Evolutionary conservation across 2,888 invertebrate genomes (phyloP).

Genomic region (Amitus sp.): DNA sequence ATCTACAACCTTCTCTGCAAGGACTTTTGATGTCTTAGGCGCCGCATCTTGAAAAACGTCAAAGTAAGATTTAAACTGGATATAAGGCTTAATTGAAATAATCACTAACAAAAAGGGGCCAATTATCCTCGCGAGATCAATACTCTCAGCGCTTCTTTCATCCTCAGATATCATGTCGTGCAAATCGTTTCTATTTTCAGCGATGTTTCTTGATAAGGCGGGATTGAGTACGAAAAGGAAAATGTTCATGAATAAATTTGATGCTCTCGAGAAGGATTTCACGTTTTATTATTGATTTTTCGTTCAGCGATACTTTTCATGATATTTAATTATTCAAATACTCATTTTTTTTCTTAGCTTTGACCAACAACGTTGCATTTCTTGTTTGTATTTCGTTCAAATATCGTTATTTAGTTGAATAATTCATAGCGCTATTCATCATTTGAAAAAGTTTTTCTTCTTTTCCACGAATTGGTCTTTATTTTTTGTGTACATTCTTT

Average conservation of each 20-base stretch:
- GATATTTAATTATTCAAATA: too few species aligned
- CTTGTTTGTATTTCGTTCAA: too few species aligned
- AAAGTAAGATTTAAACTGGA: not conserved
- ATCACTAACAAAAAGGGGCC: too few species aligned
- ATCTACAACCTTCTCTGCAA: not conserved
- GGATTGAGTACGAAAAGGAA: not conserved
- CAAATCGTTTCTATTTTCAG: not conserved
- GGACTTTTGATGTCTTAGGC: not conserved
- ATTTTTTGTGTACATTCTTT: too few species aligned
- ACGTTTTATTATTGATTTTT: not conserved
- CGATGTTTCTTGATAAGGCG: not conserved
- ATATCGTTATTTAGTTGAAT: too few species aligned
- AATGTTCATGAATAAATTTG: not conserved
- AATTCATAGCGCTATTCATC: too few species aligned
- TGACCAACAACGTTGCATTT: slow-evolving; percentile 10
- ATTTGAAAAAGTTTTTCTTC: too few species aligned
- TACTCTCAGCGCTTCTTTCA: not conserved
- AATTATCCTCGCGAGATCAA: not conserved
- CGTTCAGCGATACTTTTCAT: not conserved
- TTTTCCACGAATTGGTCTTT: too few species aligned
- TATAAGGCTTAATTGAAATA: too few species aligned
- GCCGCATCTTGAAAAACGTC: not conserved
- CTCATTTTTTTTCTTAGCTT: too few species aligned
- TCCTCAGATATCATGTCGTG: not conserved
- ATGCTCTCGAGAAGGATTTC: not conserved